Evolutionary conservation across 2,888 invertebrate species (phyloP), one percentile per base, ranked within the genome.

Genomic region (Perizoma affinitatum): DNA sequence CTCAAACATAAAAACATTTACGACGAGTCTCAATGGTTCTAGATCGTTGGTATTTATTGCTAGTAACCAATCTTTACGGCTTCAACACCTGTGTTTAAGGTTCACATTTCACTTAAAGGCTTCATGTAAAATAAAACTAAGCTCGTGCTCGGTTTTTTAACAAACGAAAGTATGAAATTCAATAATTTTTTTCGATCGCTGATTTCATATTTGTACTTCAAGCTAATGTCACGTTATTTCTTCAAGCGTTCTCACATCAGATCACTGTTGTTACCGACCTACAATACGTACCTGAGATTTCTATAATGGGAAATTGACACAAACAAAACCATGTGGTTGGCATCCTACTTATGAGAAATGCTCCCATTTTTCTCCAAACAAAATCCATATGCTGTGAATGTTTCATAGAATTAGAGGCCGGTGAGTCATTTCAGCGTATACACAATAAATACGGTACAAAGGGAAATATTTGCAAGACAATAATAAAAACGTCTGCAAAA

Each of bases 301-400:
- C 75, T 71, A 74, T 68, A 69, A 71, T 73, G 59, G 59, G 58
- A 67, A 70, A 74, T 66, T 66, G 65, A 73, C 73, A 75, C 77
- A 72, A 79, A 82, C 80, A 82, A 78, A 78, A 66, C 63, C 61
- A 8, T 63, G 68, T 67, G 66, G 48, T n/a, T 5, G 0, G 38
- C 7, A 38, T 38, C 7, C 38, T 42, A 46, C 62, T 71, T 63
- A 68, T 80, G 80, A 84, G 77, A 82, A 78, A 86, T 83, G 73
- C 68, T 69, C 62, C 70, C 75, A 83, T 84, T 83, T 85, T 75
- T 84, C 80, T 81, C 67, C 71, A 75, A 75, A 81, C 82, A 85
- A 83, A 82, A 84, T 83, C 79, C 67, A 69, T 67, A 71, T 82
- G 80, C 83, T 85, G 82, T 82, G 75, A 78, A 80, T 84, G 73